These are phyloP conservation scores for Vesta saturnalis DNA, from an alignment of 2,888 invertebrate genomes.

Conservation along the genomic window DNA sequence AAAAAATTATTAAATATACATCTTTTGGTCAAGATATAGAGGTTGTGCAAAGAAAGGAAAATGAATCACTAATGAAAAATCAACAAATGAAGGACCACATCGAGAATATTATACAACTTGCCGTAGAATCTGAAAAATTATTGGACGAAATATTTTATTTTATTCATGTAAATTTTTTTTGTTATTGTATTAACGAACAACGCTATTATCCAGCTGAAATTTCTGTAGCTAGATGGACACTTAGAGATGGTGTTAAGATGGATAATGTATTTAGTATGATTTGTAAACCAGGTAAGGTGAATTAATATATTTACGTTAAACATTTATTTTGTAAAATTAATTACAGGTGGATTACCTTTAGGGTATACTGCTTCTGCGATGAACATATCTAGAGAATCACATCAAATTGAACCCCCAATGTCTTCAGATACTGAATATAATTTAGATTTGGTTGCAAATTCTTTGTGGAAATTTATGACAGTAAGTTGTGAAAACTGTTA, in stretches of 20 bases:
- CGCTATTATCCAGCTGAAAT: conserved; percentile 66
- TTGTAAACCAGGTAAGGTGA: conserved; percentile 58
- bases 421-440: conserved; percentile 47
- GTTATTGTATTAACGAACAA: conserved; percentile 42
- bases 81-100: conserved; percentile 30
- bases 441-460: conserved; percentile 54
- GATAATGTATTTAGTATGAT: conserved; percentile 57
- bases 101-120: conserved; percentile 25
- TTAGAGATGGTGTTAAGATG: conserved; percentile 62
- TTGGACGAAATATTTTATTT: conserved; percentile 51
- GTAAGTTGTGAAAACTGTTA: too few relatives aligned
- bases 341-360: conserved; percentile 52
- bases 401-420: conserved; percentile 61
- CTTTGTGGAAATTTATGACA: conserved; percentile 59
- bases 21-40: conserved; percentile 49
- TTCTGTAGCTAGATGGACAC: conserved; percentile 62
- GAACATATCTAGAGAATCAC: conserved; percentile 58
- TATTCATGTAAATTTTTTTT: conserved; percentile 59
- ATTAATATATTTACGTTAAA: neutral
- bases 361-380: conserved; percentile 62
- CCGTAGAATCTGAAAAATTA: conserved; percentile 22
- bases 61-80: conserved; percentile 39
- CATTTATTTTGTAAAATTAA: too few relatives aligned
- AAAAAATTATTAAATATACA: conserved; percentile 49
- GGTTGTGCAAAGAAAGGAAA: conserved; percentile 42